Conservation (phyloP, 2,113 vertebrate species). For the Echinops telfairi region DNA sequence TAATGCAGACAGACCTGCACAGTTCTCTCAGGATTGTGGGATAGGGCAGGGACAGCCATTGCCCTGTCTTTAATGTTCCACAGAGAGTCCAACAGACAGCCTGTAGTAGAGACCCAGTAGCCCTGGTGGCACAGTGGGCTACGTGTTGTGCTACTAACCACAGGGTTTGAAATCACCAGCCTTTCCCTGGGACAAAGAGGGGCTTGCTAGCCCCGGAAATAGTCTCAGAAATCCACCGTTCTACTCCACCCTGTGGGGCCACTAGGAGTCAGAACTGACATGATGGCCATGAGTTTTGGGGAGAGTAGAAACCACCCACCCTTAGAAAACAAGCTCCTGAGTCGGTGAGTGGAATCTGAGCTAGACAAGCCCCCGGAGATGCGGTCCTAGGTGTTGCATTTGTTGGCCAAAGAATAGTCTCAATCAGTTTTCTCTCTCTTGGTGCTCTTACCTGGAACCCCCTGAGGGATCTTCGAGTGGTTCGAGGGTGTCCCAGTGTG, state of each 20-base stretch:
- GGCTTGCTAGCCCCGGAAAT: too few species aligned
- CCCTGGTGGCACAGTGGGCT: too few species aligned
- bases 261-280: too few species aligned
- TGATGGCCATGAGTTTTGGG: background rate
- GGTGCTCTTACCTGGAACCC: background rate
- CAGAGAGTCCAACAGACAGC: background rate
- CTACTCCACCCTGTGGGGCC: too few species aligned
- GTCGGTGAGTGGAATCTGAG: background rate
- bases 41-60: background rate
- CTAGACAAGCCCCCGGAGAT: background rate
- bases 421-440: too few species aligned
- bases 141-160: too few species aligned
- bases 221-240: too few species aligned
- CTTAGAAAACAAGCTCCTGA: background rate
- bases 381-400: background rate
- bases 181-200: too few species aligned
- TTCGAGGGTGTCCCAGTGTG: rapidly evolving
- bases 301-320: background rate
- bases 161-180: too few species aligned
- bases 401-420: background rate
- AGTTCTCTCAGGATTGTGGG: background rate
- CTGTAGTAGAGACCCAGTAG: too few species aligned
- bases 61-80: background rate
- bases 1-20: background rate
- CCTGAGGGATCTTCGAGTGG: background rate